Conservation (phyloP, 2,888 invertebrate genomes). For the Zygogramma bicolorata region DNA sequence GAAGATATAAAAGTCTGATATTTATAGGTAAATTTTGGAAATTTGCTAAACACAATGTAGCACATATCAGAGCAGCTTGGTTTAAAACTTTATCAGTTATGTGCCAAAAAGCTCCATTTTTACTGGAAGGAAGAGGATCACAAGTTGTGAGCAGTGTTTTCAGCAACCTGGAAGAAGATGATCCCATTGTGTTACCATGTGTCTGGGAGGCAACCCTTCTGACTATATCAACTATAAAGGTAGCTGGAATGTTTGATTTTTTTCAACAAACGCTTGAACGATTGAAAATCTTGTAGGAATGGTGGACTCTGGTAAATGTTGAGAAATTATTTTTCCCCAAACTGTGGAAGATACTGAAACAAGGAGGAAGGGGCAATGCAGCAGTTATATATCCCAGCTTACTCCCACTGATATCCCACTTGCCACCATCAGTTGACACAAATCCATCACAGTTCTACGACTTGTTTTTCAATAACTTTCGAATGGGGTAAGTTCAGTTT, state of each 20-base stretch:
- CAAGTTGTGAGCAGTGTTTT: constrained; percentile 73
- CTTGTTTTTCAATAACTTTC: constrained; percentile 78
- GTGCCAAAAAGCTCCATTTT: constrained; percentile 70
- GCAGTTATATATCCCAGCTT: constrained; percentile 79
- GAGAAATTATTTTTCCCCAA: constrained; percentile 81
- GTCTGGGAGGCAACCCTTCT: constrained; percentile 83
- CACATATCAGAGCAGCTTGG: constrained; percentile 74
- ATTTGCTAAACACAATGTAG: constrained; percentile 71
- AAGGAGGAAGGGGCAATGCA: constrained; percentile 84
- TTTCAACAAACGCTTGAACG: not conserved
- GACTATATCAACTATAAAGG: constrained; percentile 71
- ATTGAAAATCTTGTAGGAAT: constrained; percentile 70
- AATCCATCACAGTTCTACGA: constrained; percentile 70
- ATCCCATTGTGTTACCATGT: constrained; percentile 74
- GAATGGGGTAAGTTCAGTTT: constrained; percentile 71
- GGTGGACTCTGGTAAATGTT: constrained; percentile 78
- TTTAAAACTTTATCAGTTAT: constrained; percentile 75
- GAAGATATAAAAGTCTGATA: too few species aligned
- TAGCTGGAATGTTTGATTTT: too few species aligned
- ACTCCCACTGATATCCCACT: constrained; percentile 80
- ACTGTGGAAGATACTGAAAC: constrained; percentile 74
- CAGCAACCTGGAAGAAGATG: constrained; percentile 76
- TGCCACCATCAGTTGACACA: constrained; percentile 70
- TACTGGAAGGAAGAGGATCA: constrained; percentile 70
- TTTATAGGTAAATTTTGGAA: constrained; percentile 78